Evolutionary conservation across 2,888 invertebrate genomes (phyloP), one percentile per base, ranked within the genome.

Genomic region (Cataglyphis rosenhaueri): DNA sequence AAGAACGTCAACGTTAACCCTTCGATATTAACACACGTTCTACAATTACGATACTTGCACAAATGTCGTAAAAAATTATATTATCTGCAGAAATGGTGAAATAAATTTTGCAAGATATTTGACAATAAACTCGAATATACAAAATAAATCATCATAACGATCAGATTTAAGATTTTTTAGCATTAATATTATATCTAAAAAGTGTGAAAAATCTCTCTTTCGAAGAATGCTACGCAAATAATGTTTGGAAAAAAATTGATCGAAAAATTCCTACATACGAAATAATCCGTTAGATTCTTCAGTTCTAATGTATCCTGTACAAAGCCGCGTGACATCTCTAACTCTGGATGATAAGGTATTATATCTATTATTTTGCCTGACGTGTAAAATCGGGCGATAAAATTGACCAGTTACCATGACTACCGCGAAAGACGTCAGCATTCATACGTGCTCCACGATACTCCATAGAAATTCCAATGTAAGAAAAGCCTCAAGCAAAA

Each of bases 351-450:
- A 29, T 25, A 32, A 68, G 15, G 48, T 70, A 52, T 70, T 74
- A 65, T n/a, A 52, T 75, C 73, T 64, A 84, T 81, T 65, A 81
- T 70, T 52, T 82, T 35, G 35, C 35, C 48, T 15, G 71, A 38
- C 4, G 70, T 29, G 44, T 75, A 76, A 71, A 81, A 65, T 85
- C 41, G 64, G 75, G 75, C 65, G n/a, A 52, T n/a, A 52, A 52
- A 52, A 85, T 65, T 82, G 85, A 85, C 57, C 70, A 61, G 79
- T 86, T 61, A 70, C 65, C 66, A 84, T 78, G 76, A 59, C 52
- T 83, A 70, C 70, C 59, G 38, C 29, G 29, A 82, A 83, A 75
- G 57, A 83, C 64, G 59, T 85, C 83, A 3, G 18, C 18, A 32
- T 15, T 18, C 32, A 21, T 0, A 81, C 64, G 29, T 68, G 52